Conservation (phyloP, 1,140 invertebrate species). For the Drosophila pseudoobscura region DNA sequence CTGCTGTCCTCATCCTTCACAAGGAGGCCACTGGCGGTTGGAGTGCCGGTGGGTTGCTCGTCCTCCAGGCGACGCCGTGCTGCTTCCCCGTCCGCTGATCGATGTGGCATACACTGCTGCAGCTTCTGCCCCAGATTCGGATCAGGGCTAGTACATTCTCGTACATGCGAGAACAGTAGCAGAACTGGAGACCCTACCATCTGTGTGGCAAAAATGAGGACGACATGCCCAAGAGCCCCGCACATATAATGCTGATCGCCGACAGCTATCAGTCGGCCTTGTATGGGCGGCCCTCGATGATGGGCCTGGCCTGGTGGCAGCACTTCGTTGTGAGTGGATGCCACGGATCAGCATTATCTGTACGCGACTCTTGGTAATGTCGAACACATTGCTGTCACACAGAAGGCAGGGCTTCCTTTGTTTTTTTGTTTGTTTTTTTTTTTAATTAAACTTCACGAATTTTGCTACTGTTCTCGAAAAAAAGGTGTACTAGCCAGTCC, state of each 20-base stretch:
- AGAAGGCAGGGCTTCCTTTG: constrained; percentile 38
- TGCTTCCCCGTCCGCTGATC: constrained; percentile 62
- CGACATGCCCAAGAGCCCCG: too few relatives aligned
- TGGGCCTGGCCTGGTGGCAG: constrained; percentile 36
- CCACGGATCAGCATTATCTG: constrained; percentile 73
- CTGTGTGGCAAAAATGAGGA: too few relatives aligned
- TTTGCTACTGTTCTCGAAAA: background rate
- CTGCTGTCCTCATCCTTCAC: background rate
- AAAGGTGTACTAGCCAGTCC: too few relatives aligned
- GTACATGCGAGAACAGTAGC: too few relatives aligned
- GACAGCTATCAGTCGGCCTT: too few relatives aligned
- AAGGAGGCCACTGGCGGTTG: background rate
- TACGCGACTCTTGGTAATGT: constrained; percentile 55
- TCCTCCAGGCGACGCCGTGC: constrained; percentile 65
- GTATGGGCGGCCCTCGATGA: constrained; percentile 21
- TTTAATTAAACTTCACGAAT: background rate
- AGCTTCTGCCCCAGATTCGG: too few relatives aligned
- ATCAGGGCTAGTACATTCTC: too few relatives aligned
- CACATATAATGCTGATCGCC: too few relatives aligned
- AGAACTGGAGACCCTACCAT: too few relatives aligned
- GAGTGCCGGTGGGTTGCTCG: background rate
- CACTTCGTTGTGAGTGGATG: constrained; percentile 35
- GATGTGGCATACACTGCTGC: constrained; percentile 38
- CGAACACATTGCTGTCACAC: constrained; percentile 66
- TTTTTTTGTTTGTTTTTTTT: background rate